Base-by-base conservation (phyloP, 2,113 vertebrate genomes). In the Tachuris rubrigastra region DNA sequence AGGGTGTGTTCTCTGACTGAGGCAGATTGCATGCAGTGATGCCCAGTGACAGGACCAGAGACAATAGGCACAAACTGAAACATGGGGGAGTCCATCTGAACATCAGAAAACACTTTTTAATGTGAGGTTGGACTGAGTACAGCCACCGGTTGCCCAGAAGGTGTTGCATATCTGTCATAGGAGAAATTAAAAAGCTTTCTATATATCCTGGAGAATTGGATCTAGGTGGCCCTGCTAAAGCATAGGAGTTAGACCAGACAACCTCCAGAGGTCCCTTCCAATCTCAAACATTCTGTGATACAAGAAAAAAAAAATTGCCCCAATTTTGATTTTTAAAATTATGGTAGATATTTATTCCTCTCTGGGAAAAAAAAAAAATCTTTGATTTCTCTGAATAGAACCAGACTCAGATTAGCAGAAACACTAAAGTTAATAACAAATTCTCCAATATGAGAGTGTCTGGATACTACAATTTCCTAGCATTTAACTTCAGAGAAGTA, bases 201-300 rank as follows among this genome's bases (percentile, higher is more conserved):
- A 47, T 11, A 75, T 14, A 25, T 23, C 5, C 23, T 39, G 25
- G 25, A 81, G 19, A 71, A 42, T 0, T 41, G 12, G 31, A 7
- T 87, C 33, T 71, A 50, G 8, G 31, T 67, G n/a, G 17, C 23
- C 42, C 37, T 71, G 25, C 33, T 18, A 46, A 20, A 75, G n/a
- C 42, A 37, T 6, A 2, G 6, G 4, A 2, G 0, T 9, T 69
- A 13, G 24, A 63, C 12, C 16, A 66, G 24, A 14, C 1, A 35
- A 35, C 37, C 24, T 80, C 14, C 27, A 84, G 33, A 80, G 41
- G 8, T 67, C 22, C 6, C 11, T 77, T 47, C 24, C 17, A 71
- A 63, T 6, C 10, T 46, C 59, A 81, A 35, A 5, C 5, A 19
- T 58, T 62, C 28, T 42, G 8, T 37, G 28, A 25, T 33, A 79